These are phyloP conservation scores for Upupa epops DNA, from an alignment of 2,113 vertebrate genomes.

Conservation along the genomic window DNA sequence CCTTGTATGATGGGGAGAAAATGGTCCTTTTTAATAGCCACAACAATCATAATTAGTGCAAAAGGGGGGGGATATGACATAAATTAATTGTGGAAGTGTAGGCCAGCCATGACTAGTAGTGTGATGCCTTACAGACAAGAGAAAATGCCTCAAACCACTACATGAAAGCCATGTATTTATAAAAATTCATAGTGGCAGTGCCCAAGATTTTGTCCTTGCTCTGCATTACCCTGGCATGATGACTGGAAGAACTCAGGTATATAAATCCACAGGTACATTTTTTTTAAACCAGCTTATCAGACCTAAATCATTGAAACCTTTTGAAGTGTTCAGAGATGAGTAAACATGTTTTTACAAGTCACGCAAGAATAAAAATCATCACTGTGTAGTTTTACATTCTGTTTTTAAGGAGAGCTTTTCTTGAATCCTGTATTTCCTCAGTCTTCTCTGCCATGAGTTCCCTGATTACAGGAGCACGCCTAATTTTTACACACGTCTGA, in stretches of 20 bases:
- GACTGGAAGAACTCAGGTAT: not conserved
- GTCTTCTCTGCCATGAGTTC: not conserved
- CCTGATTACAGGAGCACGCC: not conserved
- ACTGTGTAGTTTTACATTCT: not conserved
- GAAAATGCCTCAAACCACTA: not conserved
- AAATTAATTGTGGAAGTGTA: not conserved
- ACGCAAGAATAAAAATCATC: not conserved
- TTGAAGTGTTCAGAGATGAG: not conserved
- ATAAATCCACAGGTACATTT: not conserved
- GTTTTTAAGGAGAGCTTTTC: not conserved
- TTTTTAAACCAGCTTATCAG: not conserved
- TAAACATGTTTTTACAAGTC: not conserved
- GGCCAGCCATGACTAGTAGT: not conserved
- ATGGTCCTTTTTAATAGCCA: not conserved
- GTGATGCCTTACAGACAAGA: not conserved
- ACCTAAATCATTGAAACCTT: not conserved
- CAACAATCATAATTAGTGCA: not conserved
- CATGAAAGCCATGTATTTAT: not conserved
- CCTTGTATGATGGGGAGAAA: not conserved
- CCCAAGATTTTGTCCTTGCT: not conserved
- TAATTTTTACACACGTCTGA: not conserved
- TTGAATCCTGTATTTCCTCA: not conserved
- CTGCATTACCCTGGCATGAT: fast-evolving
- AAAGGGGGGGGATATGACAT: not conserved
- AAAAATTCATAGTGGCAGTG: not conserved